phyloP scores from a whole-genome alignment of 2,113 vertebrate genomes.

The Pachyramphus minor region DNA sequence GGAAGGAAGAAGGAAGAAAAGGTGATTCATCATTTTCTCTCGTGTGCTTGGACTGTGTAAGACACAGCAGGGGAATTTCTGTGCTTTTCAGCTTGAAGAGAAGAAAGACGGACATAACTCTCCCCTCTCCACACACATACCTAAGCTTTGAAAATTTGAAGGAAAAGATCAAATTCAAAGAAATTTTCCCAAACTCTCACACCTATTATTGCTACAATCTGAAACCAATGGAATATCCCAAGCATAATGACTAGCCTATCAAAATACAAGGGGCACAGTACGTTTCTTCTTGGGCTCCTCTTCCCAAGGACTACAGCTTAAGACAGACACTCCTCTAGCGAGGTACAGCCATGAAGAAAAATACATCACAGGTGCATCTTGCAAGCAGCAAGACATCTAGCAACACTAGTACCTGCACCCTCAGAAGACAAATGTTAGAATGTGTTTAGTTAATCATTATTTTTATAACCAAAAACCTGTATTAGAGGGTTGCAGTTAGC shows the following conservation, averaged over 20 bases:
- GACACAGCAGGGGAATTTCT: background rate
- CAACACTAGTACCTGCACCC: background rate
- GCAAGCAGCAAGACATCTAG: background rate
- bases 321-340: background rate
- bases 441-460: background rate
- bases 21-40: background rate
- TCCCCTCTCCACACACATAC: background rate
- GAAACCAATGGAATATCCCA: background rate
- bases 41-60: background rate
- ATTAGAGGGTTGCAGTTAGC: background rate
- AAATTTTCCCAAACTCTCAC: background rate
- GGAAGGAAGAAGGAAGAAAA: background rate
- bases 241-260: background rate
- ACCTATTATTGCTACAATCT: background rate
- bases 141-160: background rate
- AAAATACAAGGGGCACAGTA: background rate
- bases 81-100: background rate
- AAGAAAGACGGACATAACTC: background rate
- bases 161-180: background rate
- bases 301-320: background rate
- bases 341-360: background rate
- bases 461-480: background rate
- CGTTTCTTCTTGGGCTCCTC: background rate
- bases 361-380: background rate
- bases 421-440: background rate